Conservation (phyloP, 2,888 invertebrate species). For the Vannuccia rotundouncinata region DNA sequence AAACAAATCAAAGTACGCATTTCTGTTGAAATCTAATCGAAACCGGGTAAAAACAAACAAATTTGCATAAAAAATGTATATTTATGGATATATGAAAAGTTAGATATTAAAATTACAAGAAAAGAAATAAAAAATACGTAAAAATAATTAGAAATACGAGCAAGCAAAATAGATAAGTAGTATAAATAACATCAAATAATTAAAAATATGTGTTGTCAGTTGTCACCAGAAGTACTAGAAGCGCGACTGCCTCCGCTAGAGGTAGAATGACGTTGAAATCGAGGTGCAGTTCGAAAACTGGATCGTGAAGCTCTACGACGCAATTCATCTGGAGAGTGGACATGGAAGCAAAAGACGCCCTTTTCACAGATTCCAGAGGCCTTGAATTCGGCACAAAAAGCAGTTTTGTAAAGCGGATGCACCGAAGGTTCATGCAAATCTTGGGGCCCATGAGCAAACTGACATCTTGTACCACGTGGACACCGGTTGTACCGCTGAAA, state of each 20-base stretch:
- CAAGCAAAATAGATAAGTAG: too few relatives aligned
- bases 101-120: too few relatives aligned
- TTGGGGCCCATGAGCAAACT: constrained; percentile 83
- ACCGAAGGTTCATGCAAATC: constrained; percentile 60
- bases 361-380: constrained; percentile 27
- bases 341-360: constrained; percentile 27
- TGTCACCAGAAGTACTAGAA: too few relatives aligned
- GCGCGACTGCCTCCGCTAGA: background rate
- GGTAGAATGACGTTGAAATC: background rate
- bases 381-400: constrained; percentile 27
- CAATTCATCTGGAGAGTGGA: constrained; percentile 7
- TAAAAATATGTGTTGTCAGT: too few relatives aligned
- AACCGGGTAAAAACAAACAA: too few relatives aligned
- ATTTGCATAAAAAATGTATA: too few relatives aligned
- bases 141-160: too few relatives aligned
- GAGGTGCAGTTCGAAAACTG: background rate
- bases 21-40: too few relatives aligned
- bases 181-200: too few relatives aligned
- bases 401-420: constrained; percentile 7
- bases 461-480: constrained; percentile 77
- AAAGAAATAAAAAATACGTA: too few relatives aligned
- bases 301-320: background rate
- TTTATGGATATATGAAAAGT: too few relatives aligned
- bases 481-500: constrained; percentile 71
- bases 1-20: too few relatives aligned